These are phyloP conservation scores for Caranx melampygus DNA, from an alignment of 2,113 vertebrate species.

Conservation along the genomic window DNA sequence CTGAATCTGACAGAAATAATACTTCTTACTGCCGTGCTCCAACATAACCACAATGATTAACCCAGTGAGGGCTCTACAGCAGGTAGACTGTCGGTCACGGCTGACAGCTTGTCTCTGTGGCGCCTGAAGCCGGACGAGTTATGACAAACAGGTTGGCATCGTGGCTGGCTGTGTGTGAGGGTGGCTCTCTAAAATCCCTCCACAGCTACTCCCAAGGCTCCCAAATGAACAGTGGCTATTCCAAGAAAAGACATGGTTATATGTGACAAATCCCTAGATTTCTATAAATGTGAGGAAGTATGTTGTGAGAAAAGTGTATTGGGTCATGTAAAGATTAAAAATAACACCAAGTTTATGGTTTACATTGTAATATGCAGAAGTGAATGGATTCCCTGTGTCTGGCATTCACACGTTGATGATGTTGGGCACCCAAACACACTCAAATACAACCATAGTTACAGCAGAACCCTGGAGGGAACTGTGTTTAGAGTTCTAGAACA, in stretches of 20 bases:
- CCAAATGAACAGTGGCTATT: background rate
- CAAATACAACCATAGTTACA: slow-evolving; percentile 10
- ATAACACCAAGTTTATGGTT: background rate
- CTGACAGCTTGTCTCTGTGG: background rate
- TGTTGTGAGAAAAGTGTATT: background rate
- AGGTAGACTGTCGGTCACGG: background rate
- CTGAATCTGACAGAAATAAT: slow-evolving; percentile 14
- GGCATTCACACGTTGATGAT: background rate
- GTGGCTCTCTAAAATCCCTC: background rate
- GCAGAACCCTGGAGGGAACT: slow-evolving; percentile 17
- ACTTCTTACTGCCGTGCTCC: background rate
- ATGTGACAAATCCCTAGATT: background rate
- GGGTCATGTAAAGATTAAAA: background rate
- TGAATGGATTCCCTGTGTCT: background rate
- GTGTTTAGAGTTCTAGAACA: slow-evolving; percentile 44
- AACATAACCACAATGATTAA: slow-evolving; percentile 27
- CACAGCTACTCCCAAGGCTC: background rate
- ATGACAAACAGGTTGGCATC: background rate
- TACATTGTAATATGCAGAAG: background rate
- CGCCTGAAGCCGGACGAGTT: background rate
- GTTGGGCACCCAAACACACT: slow-evolving; percentile 12
- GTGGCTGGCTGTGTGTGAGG: background rate
- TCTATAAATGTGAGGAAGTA: background rate
- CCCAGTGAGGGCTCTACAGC: background rate
- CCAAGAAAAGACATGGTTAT: background rate